Percentiles rank a stretch among this genome's conserved stretches.
phyloP scores from a whole-genome alignment of 2,113 vertebrate species.

The Jacana jacana region DNA sequence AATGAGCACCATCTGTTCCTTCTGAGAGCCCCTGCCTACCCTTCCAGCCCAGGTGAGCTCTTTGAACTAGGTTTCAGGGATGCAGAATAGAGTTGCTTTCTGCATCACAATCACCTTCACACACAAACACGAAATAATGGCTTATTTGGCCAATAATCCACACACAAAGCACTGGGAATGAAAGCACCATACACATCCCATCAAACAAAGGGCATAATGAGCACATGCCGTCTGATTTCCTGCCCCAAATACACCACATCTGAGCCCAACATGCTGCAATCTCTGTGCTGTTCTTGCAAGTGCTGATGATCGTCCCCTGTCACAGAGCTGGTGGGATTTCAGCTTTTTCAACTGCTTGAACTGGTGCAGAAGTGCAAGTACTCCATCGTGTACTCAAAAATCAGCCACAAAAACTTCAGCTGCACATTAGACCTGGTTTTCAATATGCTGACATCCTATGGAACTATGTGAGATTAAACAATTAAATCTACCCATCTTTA shows the following conservation, averaged over 20 bases:
- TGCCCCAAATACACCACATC: neutral
- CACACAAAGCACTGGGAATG: neutral
- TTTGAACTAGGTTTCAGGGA: neutral
- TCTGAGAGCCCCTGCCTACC: neutral
- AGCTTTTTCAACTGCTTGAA: neutral
- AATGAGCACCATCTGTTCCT: neutral
- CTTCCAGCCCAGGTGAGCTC: neutral
- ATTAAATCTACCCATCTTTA: neutral
- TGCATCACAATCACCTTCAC: neutral
- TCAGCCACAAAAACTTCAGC: neutral
- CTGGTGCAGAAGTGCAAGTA: neutral
- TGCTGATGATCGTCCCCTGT: accelerated
- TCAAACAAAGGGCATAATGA: neutral
- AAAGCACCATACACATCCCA: neutral
- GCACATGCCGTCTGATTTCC: neutral
- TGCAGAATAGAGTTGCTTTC: neutral
- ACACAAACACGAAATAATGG: accelerated
- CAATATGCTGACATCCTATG: neutral
- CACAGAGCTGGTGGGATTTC: neutral
- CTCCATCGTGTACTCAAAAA: neutral
- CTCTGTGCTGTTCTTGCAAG: neutral
- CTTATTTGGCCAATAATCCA: neutral
- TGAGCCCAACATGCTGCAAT: neutral
- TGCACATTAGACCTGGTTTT: neutral
- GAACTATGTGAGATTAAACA: neutral